These are phyloP conservation scores for Buathra laborator DNA, from an alignment of 2,888 invertebrate genomes.

Conservation along the genomic window DNA sequence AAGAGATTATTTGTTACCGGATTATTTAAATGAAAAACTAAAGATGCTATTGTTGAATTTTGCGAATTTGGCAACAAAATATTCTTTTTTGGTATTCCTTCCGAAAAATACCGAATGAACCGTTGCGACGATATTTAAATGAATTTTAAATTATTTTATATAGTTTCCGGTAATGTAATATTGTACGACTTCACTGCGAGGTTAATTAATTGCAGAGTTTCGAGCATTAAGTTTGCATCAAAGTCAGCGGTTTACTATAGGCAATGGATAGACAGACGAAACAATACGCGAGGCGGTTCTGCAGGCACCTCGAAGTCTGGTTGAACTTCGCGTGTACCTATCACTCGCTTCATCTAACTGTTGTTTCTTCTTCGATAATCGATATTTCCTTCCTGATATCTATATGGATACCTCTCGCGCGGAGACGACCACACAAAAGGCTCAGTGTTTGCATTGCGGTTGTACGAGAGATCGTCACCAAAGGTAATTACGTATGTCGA, in stretches of 20 bases:
- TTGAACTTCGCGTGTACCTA: slow-evolving; percentile 5
- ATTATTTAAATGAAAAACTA: too few relatives aligned
- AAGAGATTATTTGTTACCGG: too few relatives aligned
- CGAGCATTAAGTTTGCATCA: neutral
- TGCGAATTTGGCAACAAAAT: too few relatives aligned
- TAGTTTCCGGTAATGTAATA: too few relatives aligned
- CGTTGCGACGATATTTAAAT: too few relatives aligned
- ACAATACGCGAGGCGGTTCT: neutral
- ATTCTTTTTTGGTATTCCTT: too few relatives aligned
- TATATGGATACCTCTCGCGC: slow-evolving; percentile 24
- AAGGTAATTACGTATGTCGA: slow-evolving; percentile 54
- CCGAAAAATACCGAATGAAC: too few relatives aligned
- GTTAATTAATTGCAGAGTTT: neutral
- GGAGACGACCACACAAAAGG: slow-evolving; percentile 42
- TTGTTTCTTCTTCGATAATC: slow-evolving; percentile 43
- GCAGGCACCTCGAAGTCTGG: slow-evolving; percentile 5
- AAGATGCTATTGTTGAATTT: too few relatives aligned
- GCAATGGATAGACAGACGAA: neutral
- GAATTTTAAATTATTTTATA: too few relatives aligned
- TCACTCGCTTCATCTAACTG: slow-evolving; percentile 19
- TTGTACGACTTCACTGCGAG: too few relatives aligned
- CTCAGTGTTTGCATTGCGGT: neutral
- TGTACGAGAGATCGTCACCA: slow-evolving; percentile 47
- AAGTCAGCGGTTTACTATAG: neutral
- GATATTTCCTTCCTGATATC: slow-evolving; percentile 58